Base-by-base conservation (phyloP, 2,888 invertebrate genomes). In the Lasiommata megera region DNA sequence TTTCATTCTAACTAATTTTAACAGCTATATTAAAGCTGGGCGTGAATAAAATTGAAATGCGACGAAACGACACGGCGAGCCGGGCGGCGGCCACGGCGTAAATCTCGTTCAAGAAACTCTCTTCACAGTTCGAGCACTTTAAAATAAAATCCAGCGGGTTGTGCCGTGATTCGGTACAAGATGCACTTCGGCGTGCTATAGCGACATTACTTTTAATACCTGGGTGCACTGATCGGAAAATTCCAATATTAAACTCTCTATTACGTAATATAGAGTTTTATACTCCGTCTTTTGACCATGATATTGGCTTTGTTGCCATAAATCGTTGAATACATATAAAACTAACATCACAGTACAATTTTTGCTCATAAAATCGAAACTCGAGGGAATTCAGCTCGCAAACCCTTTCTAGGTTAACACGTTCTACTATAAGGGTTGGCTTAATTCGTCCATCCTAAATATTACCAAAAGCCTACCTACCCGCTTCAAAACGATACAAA, bases 21-120 rank as follows among this genome's bases (percentile, higher is more conserved):
- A 31, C 16, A 31, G 46, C 29, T 12, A 29, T 31, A 31, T 46
- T 46, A 46, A 46, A 46, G 29, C 29, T 29, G 9, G 29, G 11
- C 16, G 29, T 31, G 46, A 11, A 46, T 46, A 29, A 46, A 46
- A 46, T 46, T 46, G 46, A 31, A 46, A 46, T 46, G 46, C 46
- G 46, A 31, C 31, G 16, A 31, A 31, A 11, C 16, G 16, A 14
- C 31, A 11, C 14, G 6, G 3, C 8, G 29, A 12, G 44, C 12
- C 28, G 43, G 12, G 16, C 29, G 44, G 9, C 14, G 12, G n/a
- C n/a, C n/a, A 6, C 14, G 29, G 14, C 11, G 44, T 14, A 14
- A 44, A 46, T 16, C 46, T 14, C 46, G 29, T 34, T 34, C 11
- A 34, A 34, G 31, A 6, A 41, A 41, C n/a, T 23, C n/a, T 41